These are phyloP conservation scores for Salvator merianae DNA, from an alignment of 2,113 vertebrate species.

Conservation along the genomic window DNA sequence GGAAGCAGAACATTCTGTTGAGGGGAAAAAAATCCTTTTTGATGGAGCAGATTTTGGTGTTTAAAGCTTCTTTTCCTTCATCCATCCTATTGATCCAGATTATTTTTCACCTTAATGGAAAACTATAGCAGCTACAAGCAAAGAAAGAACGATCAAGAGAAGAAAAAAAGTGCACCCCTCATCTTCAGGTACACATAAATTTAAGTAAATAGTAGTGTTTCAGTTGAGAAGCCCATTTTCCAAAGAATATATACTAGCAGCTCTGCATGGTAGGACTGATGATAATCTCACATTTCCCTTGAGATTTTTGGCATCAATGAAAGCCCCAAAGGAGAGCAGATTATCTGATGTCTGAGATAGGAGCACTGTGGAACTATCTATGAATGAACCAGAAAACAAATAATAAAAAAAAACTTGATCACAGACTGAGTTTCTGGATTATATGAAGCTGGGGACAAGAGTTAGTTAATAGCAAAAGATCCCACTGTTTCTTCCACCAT, in stretches of 20 bases:
- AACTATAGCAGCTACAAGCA: neutral
- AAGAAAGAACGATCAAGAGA: neutral
- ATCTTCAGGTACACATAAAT: neutral
- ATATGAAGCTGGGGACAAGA: neutral
- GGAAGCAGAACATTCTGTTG: neutral
- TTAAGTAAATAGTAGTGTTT: neutral
- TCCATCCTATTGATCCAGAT: neutral
- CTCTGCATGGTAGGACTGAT: neutral
- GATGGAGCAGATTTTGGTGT: neutral
- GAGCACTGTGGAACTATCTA: neutral
- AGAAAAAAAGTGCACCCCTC: neutral
- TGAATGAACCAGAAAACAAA: neutral
- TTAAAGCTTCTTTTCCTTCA: neutral
- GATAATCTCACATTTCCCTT: slow-evolving; percentile 11
- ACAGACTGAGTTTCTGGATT: slow-evolving; percentile 2
- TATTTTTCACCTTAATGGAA: neutral
- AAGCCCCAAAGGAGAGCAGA: neutral
- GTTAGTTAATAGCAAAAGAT: slow-evolving; percentile 30
- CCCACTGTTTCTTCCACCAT: neutral
- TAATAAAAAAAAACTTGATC: neutral
- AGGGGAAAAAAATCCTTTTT: too few relatives aligned
- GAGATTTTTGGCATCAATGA: neutral
- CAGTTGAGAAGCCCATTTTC: neutral
- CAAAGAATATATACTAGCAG: neutral
- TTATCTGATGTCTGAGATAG: neutral